Evolutionary conservation across 1,140 invertebrate genomes (phyloP).

Genomic region (Brachionus paranguensis): DNA sequence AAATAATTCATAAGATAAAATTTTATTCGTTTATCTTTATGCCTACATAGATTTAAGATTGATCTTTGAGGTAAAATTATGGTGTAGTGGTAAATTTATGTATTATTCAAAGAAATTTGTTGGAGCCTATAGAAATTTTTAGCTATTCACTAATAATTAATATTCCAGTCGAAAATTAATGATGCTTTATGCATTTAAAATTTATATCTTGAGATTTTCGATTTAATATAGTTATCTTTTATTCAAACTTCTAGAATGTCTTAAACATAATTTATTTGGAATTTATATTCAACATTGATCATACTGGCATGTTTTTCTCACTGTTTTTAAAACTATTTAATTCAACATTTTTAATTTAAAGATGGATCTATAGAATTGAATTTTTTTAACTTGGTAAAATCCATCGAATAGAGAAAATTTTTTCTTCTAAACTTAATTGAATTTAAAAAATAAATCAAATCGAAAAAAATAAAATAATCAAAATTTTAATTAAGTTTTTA

Average conservation of each 20-base stretch:
- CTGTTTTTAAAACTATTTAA: background rate
- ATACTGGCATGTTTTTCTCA: background rate
- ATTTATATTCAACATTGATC: background rate
- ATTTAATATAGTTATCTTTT: background rate
- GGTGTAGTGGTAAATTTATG: conserved; percentile 4
- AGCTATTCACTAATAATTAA: background rate
- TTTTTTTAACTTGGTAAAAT: no score
- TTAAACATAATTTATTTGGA: background rate
- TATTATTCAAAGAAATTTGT: background rate
- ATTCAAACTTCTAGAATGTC: background rate
- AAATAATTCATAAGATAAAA: conserved; percentile 12
- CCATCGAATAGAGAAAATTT: background rate
- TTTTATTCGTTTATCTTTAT: conserved; percentile 14
- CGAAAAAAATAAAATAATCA: no score
- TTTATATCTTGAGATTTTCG: background rate
- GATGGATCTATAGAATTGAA: no score
- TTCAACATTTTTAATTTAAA: background rate
- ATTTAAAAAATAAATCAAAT: background rate
- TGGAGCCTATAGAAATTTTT: background rate
- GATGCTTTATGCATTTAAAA: background rate
- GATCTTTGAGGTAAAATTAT: conserved; percentile 24
- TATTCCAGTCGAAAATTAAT: background rate
- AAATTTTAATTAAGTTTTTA: no score
- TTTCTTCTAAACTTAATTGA: background rate
- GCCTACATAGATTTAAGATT: conserved; percentile 16